phyloP scores from a whole-genome alignment of 2,888 invertebrate genomes.

The Chrysolina oricalcia region DNA sequence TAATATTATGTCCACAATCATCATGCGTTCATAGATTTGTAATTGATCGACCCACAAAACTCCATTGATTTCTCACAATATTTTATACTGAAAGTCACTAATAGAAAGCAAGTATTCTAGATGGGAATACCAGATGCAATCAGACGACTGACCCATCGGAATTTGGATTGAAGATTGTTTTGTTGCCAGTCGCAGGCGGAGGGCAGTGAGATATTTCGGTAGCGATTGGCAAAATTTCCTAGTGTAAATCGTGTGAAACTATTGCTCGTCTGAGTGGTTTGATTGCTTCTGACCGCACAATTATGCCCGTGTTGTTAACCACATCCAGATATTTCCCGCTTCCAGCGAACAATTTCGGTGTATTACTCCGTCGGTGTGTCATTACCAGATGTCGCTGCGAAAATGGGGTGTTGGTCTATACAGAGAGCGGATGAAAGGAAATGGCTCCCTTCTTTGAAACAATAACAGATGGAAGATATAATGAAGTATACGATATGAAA shows the following conservation, averaged over 20 bases:
- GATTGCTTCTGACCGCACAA: slow-evolving; percentile 70
- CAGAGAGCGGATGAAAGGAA: slow-evolving; percentile 43
- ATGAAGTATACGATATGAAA: slow-evolving; percentile 25
- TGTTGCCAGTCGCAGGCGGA: slow-evolving; percentile 29
- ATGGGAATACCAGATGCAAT: background rate
- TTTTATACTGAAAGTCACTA: background rate
- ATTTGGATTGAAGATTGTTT: slow-evolving; percentile 26
- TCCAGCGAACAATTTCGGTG: slow-evolving; percentile 64
- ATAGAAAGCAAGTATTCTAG: background rate
- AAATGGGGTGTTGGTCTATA: slow-evolving; percentile 45
- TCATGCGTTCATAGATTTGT: too few species aligned
- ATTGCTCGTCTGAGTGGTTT: slow-evolving; percentile 63
- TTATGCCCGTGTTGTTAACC: slow-evolving; percentile 66
- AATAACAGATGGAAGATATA: slow-evolving; percentile 39
- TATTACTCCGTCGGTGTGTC: slow-evolving; percentile 67
- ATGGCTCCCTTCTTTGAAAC: slow-evolving; percentile 41
- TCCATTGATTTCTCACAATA: too few species aligned
- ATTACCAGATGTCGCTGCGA: slow-evolving; percentile 65
- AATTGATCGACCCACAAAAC: background rate
- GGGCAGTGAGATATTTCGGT: slow-evolving; percentile 6
- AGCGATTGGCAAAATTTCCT: slow-evolving; percentile 54
- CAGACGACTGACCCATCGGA: background rate
- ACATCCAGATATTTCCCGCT: slow-evolving; percentile 63
- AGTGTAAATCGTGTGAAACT: slow-evolving; percentile 64
- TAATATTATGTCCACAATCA: too few species aligned